These are phyloP conservation scores for Eristalis pertinax DNA, from an alignment of 2,888 invertebrate genomes.

Conservation along the genomic window DNA sequence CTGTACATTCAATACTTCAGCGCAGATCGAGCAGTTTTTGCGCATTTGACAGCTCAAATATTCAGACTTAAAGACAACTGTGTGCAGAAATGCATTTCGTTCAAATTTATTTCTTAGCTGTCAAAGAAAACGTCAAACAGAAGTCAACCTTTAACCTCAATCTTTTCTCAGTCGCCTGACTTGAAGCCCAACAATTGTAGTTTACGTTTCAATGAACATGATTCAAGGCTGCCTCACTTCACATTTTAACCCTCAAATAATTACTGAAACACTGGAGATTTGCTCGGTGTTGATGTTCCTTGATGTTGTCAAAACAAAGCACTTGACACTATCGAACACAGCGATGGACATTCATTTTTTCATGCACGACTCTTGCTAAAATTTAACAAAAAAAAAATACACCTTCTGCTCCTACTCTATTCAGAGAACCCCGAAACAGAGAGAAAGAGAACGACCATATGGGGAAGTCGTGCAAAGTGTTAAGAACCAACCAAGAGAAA, in stretches of 20 bases:
- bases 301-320: not conserved
- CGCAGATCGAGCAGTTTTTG: too few species aligned
- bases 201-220: too few species aligned
- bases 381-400: not conserved
- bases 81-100: too few species aligned
- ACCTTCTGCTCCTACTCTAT: not conserved
- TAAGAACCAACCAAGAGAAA: conserved; percentile 14
- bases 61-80: too few species aligned
- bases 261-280: not conserved
- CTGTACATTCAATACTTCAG: too few species aligned
- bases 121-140: too few species aligned
- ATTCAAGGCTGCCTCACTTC: too few species aligned
- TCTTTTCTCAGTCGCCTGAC: too few species aligned
- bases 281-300: not conserved
- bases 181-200: too few species aligned
- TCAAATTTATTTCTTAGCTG: too few species aligned
- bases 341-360: not conserved
- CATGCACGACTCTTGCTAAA: not conserved
- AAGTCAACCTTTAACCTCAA: too few species aligned
- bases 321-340: not conserved
- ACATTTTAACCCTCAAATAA: not conserved
- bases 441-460: not conserved
- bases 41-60: too few species aligned
- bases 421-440: not conserved
- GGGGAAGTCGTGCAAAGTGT: conserved; percentile 9